Evolutionary conservation across 2,113 vertebrate genomes (phyloP).

Genomic region (Cisticola juncidis): DNA sequence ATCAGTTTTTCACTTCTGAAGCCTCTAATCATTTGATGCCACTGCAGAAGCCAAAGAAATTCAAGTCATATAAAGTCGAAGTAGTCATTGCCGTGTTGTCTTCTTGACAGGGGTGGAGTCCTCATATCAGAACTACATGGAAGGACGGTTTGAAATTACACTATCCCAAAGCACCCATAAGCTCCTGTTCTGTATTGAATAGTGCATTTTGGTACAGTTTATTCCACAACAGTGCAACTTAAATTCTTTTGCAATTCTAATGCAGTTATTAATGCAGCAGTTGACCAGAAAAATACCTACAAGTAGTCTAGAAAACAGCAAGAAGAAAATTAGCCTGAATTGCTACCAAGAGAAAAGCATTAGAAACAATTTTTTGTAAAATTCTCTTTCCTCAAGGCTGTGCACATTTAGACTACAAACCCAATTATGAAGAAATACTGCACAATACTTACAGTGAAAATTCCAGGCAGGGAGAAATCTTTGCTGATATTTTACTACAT

Average conservation of each 20-base stretch:
- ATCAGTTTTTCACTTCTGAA: background rate
- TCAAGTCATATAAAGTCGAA: background rate
- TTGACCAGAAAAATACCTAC: slow-evolving; percentile 4
- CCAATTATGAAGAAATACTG: slow-evolving; percentile 34
- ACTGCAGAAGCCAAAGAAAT: background rate
- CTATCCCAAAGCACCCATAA: background rate
- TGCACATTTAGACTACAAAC: slow-evolving; percentile 25
- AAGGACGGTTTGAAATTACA: slow-evolving; percentile 19
- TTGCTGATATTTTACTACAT: background rate
- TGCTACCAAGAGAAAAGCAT: slow-evolving; percentile 27
- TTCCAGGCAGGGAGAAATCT: slow-evolving; percentile 21
- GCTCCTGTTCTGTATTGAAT: background rate
- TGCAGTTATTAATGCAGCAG: slow-evolving; percentile 34
- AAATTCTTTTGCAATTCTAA: slow-evolving; percentile 35
- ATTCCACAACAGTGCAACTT: background rate
- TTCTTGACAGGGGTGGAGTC: background rate
- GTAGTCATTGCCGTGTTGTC: slow-evolving; percentile 7
- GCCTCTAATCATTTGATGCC: background rate
- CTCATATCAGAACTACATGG: background rate
- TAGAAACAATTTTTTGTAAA: slow-evolving; percentile 27
- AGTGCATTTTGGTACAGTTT: slow-evolving; percentile 6
- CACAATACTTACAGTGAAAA: background rate
- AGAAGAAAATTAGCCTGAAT: background rate
- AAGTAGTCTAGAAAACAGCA: background rate
- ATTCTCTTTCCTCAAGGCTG: slow-evolving; percentile 7